A percentile compares a stretch with the other conserved stretches of the same genome.
phyloP scores from a whole-genome alignment of 2,113 vertebrate species.

The Platichthys stellatus region DNA sequence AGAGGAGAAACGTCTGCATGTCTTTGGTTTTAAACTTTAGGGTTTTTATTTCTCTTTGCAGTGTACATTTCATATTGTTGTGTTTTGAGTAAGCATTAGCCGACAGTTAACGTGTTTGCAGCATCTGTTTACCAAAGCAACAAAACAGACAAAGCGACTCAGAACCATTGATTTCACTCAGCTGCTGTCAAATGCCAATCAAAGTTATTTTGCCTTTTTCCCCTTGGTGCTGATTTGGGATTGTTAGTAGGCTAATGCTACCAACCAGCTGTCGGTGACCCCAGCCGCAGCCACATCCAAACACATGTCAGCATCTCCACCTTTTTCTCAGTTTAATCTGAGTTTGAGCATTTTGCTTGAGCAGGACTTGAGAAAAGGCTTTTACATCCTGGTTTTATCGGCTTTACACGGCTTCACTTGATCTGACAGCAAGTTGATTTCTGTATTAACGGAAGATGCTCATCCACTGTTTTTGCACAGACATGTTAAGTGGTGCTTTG shows the following conservation, averaged over 20 bases:
- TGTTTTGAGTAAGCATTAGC: conserved; percentile 5
- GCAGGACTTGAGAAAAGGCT: not conserved
- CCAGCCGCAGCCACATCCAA: conserved; percentile 1
- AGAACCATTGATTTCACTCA: conserved; percentile 1
- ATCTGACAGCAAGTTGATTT: conserved; percentile 13
- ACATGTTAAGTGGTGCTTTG: conserved; percentile 18
- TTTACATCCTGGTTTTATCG: conserved; percentile 14
- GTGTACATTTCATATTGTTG: conserved; percentile 2
- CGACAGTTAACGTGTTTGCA: not conserved
- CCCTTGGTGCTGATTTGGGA: not conserved
- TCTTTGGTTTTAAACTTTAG: conserved; percentile 25
- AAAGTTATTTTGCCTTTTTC: not conserved
- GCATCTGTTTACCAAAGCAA: conserved; percentile 19
- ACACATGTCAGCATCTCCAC: not conserved
- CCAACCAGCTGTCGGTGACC: conserved; percentile 13
- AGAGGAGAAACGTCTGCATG: conserved; percentile 22
- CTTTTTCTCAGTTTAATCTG: not conserved
- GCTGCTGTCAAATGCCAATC: not conserved
- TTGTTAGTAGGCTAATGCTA: conserved; percentile 5
- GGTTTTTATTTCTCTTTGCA: conserved; percentile 19
- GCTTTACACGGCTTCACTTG: not conserved
- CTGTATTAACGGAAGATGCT: conserved; percentile 7
- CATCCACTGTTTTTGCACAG: conserved; percentile 18
- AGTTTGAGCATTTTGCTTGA: not conserved
- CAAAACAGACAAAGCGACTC: not conserved